Evolutionary conservation across 2,888 invertebrate genomes (phyloP), one percentile per base, ranked within the genome.

Genomic region (Sipha maydis): DNA sequence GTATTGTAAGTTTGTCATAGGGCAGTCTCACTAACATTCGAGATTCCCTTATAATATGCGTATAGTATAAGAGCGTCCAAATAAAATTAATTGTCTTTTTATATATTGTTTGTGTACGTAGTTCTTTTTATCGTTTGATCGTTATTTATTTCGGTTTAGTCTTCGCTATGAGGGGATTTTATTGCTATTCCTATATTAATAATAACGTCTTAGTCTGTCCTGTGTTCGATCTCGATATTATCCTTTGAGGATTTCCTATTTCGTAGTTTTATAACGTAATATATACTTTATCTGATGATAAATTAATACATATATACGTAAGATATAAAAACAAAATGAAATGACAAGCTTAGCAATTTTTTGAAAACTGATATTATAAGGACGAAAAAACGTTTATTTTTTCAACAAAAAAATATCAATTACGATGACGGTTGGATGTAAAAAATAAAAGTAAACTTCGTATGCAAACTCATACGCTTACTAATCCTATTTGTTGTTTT

Each of bases 71-170:
- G 41, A 28, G 38, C 61, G 38, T 76, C 28, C 61, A 61, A 84
- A 71, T 41, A 79, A 71, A 79, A 86, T 86, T 86, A 86, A 86
- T 86, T 67, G 71, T 56, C 54, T 54, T 86, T 86, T 73, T 79
- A 73, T 73, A 79, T 69, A 73, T 76, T 61, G 75, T 84, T 54
- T 75, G 75, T n/a, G 25, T 41, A 25, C 76, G n/a, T 71, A 28
- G 28, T 79, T 73, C 69, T 77, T 79, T 56, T 73, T 86, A 86
- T 86, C 54, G 54, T 86, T 79, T 54, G 19, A 73, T 71, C 79
- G 79, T 79, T 79, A 79, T 86, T 79, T 73, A 71, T 86, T 79
- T 86, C 14, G 3, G 21, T 19, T 34, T 8, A 75, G 67, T 56
- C 54, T 83, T 31, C 56, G 19, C 71, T 79, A 28, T 11, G 31